phyloP scores from a whole-genome alignment of 2,113 vertebrate species.

The Python bivittatus region DNA sequence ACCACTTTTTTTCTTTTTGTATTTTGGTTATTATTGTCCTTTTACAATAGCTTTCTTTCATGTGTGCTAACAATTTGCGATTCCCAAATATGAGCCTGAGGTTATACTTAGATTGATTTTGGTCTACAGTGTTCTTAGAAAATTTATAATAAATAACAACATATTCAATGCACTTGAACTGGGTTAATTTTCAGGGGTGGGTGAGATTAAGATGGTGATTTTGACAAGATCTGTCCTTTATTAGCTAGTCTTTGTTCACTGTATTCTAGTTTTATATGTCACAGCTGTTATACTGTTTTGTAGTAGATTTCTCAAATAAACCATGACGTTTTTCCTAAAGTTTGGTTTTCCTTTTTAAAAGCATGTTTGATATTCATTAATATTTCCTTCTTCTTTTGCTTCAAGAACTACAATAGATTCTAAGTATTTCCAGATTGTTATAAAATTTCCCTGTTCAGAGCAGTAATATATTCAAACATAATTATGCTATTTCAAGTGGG shows the following conservation, averaged over 20 bases:
- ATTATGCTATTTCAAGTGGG: conserved; percentile 66
- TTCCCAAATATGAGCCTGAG: conserved; percentile 8
- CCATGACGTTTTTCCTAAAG: conserved; percentile 8
- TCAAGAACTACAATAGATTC: conserved; percentile 62
- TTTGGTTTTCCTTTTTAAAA: conserved; percentile 54
- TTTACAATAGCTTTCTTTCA: neutral
- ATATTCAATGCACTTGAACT: conserved; percentile 37
- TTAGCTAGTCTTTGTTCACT: conserved; percentile 59
- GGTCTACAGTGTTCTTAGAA: neutral
- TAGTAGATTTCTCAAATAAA: conserved; percentile 59
- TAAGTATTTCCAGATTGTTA: conserved; percentile 76
- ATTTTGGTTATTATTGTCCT: conserved; percentile 22
- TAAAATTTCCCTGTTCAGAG: conserved; percentile 45
- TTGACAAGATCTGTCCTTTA: conserved; percentile 60
- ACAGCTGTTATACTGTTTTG: conserved; percentile 53
- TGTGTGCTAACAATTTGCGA: neutral
- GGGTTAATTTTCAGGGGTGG: conserved; percentile 38
- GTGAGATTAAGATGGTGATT: conserved; percentile 51
- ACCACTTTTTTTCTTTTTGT: conserved; percentile 9
- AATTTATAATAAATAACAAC: conserved; percentile 14
- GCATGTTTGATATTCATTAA: conserved; percentile 65
- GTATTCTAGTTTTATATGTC: conserved; percentile 35
- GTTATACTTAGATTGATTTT: conserved; percentile 14
- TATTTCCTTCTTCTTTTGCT: conserved; percentile 51
- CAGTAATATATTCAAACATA: conserved; percentile 56